Evolutionary conservation across 2,113 vertebrate genomes (phyloP).

Genomic region (Nothobranchius kuhntae): DNA sequence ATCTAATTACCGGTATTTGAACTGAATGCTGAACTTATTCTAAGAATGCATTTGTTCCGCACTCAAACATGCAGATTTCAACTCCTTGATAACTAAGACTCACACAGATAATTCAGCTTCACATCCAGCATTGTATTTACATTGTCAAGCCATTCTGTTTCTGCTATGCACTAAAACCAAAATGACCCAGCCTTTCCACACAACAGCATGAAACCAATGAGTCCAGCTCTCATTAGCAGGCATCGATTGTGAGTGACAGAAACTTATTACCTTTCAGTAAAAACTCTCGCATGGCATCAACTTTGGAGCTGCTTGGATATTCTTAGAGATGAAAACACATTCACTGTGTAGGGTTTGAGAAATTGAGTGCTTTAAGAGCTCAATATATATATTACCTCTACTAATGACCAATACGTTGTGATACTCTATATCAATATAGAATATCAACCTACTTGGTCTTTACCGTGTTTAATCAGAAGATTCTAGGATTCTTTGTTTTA

Average conservation of each 20-base stretch:
- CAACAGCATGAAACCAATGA: constrained; percentile 87
- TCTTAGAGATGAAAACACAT: constrained; percentile 39
- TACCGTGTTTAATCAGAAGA: too few species aligned
- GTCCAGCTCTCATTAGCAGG: constrained; percentile 91
- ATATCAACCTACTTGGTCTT: too few species aligned
- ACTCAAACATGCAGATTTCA: not conserved
- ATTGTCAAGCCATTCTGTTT: constrained; percentile 87
- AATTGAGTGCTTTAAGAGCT: too few species aligned
- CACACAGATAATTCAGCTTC: constrained; percentile 83
- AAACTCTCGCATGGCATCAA: constrained; percentile 39
- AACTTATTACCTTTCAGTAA: constrained; percentile 91
- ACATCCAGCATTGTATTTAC: constrained; percentile 92
- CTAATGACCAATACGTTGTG: too few species aligned
- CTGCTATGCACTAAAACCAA: constrained; percentile 88
- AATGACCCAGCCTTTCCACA: constrained; percentile 89
- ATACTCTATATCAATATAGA: too few species aligned
- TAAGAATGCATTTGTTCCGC: too few species aligned
- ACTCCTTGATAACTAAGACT: constrained; percentile 86
- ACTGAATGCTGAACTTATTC: too few species aligned
- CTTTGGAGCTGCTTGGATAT: not conserved
- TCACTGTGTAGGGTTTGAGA: not conserved
- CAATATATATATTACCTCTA: too few species aligned
- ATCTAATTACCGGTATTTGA: too few species aligned
- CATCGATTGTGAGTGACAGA: constrained; percentile 88
- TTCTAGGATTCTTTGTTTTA: too few species aligned